A percentile compares a stretch with the other conserved stretches of the same genome.
These are phyloP conservation scores for Epistrophe grossulariae DNA, from an alignment of 2,888 invertebrate genomes.

Conservation along the genomic window DNA sequence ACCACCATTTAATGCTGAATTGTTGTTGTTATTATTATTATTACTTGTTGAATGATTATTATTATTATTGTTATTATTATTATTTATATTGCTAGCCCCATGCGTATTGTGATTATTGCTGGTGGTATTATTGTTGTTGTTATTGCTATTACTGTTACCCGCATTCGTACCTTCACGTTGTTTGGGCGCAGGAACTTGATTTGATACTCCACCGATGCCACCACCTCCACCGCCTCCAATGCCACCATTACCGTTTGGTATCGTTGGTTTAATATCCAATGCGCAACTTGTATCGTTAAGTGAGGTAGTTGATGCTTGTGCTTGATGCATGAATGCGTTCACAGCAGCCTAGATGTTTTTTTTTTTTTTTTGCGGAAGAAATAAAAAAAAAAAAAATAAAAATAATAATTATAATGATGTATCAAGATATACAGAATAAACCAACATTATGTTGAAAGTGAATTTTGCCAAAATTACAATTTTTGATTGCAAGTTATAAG, in stretches of 20 bases:
- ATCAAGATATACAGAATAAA: not conserved
- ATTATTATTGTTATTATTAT: slow-evolving; percentile 78
- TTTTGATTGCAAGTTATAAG: no score
- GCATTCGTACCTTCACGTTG: slow-evolving; percentile 91
- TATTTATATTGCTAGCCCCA: slow-evolving; percentile 76
- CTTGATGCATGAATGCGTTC: slow-evolving; percentile 94
- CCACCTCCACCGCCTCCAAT: slow-evolving; percentile 71
- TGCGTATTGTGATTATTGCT: slow-evolving; percentile 78
- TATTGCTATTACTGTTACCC: slow-evolving; percentile 79
- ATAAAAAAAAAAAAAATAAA: not conserved
- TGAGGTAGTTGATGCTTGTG: slow-evolving; percentile 85
- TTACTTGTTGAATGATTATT: slow-evolving; percentile 58
- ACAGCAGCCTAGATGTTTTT: slow-evolving; percentile 87
- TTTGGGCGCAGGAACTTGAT: slow-evolving; percentile 86
- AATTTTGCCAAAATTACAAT: not conserved
- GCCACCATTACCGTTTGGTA: slow-evolving; percentile 82
- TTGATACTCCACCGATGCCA: slow-evolving; percentile 64
- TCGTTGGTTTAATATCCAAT: slow-evolving; percentile 87
- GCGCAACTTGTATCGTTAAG: slow-evolving; percentile 85
- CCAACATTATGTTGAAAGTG: not conserved
- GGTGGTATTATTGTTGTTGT: slow-evolving; percentile 79
- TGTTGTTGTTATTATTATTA: slow-evolving; percentile 55
- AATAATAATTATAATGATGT: not conserved
- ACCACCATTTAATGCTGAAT: slow-evolving; percentile 78
- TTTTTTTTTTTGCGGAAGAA: slow-evolving; percentile 17